These are phyloP conservation scores for Enoplosus armatus DNA, from an alignment of 2,797 vertebrate genomes.

Conservation along the genomic window DNA sequence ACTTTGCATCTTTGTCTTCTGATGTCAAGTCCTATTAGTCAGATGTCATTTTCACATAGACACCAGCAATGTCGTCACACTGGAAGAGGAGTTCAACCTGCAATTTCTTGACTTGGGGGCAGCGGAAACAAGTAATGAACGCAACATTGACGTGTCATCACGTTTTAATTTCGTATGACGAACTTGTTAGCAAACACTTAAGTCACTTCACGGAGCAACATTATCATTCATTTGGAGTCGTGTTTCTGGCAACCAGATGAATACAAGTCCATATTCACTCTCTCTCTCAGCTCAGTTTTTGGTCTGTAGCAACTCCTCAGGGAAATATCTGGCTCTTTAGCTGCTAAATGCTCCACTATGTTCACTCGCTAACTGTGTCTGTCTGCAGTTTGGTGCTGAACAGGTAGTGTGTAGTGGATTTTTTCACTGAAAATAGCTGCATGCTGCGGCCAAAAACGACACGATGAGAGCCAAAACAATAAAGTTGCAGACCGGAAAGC, in stretches of 20 bases:
- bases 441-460: neutral
- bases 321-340: neutral
- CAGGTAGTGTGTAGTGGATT: neutral
- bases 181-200: neutral
- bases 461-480: neutral
- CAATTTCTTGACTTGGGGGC: neutral
- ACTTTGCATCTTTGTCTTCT: neutral
- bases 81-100: neutral
- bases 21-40: neutral
- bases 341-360: slow-evolving; percentile 1
- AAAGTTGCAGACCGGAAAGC: neutral
- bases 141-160: neutral
- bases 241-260: no score
- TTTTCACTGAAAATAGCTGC: neutral
- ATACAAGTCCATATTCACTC: neutral
- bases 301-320: neutral
- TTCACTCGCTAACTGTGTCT: neutral
- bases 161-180: no score
- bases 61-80: neutral
- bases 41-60: neutral
- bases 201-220: no score
- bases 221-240: no score
- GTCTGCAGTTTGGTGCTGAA: neutral
- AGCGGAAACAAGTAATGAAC: neutral
- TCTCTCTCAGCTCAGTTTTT: neutral